Evolutionary conservation across 2,113 vertebrate species (phyloP).

Genomic region (Pampusana beccarii): DNA sequence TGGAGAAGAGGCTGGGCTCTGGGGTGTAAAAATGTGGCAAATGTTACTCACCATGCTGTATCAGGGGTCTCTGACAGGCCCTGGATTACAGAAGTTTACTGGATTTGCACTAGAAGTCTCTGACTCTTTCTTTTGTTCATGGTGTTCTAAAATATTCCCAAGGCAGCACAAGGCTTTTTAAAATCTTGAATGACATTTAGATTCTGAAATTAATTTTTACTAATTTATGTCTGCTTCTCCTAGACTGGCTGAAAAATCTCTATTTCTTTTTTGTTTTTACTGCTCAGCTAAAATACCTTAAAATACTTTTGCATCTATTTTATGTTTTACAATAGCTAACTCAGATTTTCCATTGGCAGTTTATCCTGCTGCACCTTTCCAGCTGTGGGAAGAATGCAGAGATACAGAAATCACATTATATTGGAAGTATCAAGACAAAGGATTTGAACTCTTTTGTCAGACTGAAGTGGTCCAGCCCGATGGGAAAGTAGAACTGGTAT

Average conservation of each 20-base stretch:
- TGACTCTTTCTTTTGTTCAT: neutral
- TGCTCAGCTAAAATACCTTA: neutral
- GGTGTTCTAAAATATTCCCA: neutral
- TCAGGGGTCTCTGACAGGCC: neutral
- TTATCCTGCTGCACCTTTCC: conserved; percentile 46
- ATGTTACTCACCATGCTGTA: neutral
- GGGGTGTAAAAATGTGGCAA: neutral
- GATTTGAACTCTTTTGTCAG: conserved; percentile 63
- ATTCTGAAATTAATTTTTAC: neutral
- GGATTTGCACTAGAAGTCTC: neutral
- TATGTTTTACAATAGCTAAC: conserved; percentile 11
- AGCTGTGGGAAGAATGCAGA: neutral
- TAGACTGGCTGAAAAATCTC: neutral
- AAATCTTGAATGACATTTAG: neutral
- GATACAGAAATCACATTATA: conserved; percentile 32
- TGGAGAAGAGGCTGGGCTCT: neutral
- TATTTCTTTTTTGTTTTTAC: neutral
- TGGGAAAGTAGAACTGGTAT: conserved; percentile 59
- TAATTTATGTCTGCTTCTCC: neutral
- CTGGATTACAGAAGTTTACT: neutral
- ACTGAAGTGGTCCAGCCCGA: neutral
- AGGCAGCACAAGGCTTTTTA: neutral
- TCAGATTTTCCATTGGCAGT: conserved; percentile 63
- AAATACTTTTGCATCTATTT: neutral
- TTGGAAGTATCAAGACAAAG: conserved; percentile 42